phyloP scores from a whole-genome alignment of 2,113 vertebrate species.

The Hoplias malabaricus region DNA sequence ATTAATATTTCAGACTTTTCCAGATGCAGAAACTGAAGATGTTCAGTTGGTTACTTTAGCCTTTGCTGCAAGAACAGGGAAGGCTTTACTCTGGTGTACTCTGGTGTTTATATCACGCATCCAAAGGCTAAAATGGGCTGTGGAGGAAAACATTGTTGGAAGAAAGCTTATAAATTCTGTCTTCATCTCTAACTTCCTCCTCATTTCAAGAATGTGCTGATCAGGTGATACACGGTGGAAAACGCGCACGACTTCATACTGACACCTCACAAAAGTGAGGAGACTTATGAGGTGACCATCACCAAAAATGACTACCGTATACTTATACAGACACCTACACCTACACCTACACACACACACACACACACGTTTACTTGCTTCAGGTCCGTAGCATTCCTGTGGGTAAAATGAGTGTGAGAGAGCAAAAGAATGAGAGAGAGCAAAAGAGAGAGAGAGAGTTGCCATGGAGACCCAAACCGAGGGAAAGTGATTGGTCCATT shows the following conservation, averaged over 20 bases:
- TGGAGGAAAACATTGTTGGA: too few species aligned
- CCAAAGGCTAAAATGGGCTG: too few species aligned
- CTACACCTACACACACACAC: neutral
- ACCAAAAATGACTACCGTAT: neutral
- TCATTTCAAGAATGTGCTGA: neutral
- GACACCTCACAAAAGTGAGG: neutral
- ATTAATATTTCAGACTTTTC: too few species aligned
- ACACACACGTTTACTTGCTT: constrained; percentile 4
- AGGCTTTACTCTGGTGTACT: too few species aligned
- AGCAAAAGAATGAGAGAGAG: neutral
- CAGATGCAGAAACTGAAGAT: too few species aligned
- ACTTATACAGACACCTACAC: constrained; percentile 9
- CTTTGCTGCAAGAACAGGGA: too few species aligned
- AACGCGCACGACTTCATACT: neutral
- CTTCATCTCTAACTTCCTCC: too few species aligned
- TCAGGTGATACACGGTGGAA: neutral
- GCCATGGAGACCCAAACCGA: constrained; percentile 68
- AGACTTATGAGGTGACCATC: neutral
- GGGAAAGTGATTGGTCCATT: constrained; percentile 59
- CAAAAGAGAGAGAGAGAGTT: constrained; percentile 57
- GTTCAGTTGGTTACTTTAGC: too few species aligned
- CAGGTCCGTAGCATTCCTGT: constrained; percentile 50
- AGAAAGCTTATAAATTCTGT: too few species aligned
- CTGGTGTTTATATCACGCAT: too few species aligned
- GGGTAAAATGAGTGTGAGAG: constrained; percentile 31